These are phyloP conservation scores for Schizopygopsis malacanthus DNA, from an alignment of 2,797 vertebrate species.

Conservation along the genomic window DNA sequence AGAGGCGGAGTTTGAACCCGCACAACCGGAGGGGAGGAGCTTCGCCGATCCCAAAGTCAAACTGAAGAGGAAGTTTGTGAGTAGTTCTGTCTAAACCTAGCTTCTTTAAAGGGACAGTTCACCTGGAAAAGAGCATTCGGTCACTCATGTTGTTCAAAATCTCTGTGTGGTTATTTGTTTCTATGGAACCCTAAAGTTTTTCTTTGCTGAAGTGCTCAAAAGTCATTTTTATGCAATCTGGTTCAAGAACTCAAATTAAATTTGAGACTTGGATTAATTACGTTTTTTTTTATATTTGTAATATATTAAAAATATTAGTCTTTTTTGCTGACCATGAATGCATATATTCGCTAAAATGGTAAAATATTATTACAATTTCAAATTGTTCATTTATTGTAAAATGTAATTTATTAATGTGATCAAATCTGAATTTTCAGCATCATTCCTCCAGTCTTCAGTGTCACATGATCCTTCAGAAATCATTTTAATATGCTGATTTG, in stretches of 20 bases:
- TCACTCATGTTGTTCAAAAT: not conserved
- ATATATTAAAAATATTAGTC: too few species aligned
- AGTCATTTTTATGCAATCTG: not conserved
- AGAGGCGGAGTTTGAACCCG: slow-evolving; percentile 71
- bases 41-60: slow-evolving; percentile 78
- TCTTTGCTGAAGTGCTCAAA: not conserved
- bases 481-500: not conserved
- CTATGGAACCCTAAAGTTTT: not conserved
- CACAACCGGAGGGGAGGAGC: slow-evolving; percentile 60
- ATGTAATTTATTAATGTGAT: not conserved
- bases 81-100: slow-evolving; percentile 64
- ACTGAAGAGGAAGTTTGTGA: slow-evolving; percentile 91
- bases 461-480: slow-evolving; percentile 1
- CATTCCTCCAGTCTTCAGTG: not conserved
- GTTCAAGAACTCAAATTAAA: not conserved
- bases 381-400: not conserved
- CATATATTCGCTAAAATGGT: not conserved
- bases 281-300: too few species aligned
- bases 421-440: not conserved
- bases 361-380: not conserved
- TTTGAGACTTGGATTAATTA: not conserved
- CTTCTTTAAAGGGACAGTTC: not conserved
- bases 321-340: not conserved
- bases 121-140: not conserved
- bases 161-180: not conserved